Percentiles rank a stretch among this genome's conserved stretches.
These are phyloP conservation scores for Salticus scenicus DNA, from an alignment of 2,888 invertebrate genomes.

Conservation along the genomic window DNA sequence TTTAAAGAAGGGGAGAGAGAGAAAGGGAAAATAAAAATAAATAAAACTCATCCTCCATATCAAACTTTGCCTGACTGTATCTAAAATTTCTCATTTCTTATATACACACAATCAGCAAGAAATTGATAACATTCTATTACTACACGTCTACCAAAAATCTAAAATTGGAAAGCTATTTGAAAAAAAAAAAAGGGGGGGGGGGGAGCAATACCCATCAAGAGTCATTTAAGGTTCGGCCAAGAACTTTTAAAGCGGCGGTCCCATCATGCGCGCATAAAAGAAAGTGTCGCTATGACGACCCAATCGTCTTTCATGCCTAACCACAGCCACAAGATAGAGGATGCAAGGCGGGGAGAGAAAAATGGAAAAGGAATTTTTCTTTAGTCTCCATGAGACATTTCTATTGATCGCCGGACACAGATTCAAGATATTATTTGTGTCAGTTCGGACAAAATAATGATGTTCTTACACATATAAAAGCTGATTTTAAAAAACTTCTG, in stretches of 20 bases:
- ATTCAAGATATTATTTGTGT: too few species aligned
- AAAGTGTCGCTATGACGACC: conserved; percentile 41
- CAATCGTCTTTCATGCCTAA: conserved; percentile 34
- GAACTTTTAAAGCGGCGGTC: neutral
- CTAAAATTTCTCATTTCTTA: too few species aligned
- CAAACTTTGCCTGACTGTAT: too few species aligned
- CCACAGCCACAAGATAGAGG: conserved; percentile 23
- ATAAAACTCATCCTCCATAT: too few species aligned
- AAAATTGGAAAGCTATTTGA: neutral
- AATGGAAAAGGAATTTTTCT: conserved; percentile 17
- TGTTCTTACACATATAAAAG: too few species aligned
- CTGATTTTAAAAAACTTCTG: too few species aligned
- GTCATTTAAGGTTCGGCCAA: neutral
- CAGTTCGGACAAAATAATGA: too few species aligned
- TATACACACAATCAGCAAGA: neutral
- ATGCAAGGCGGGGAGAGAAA: too few species aligned
- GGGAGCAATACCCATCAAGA: neutral
- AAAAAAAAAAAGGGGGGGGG: neutral
- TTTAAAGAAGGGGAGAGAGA: too few species aligned
- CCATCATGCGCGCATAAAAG: neutral
- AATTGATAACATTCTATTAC: neutral
- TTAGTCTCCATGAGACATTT: conserved; percentile 29
- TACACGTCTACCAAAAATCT: neutral
- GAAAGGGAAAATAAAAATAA: too few species aligned
- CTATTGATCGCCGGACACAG: neutral